These are phyloP conservation scores for Laterallus jamaicensis DNA, from an alignment of 2,113 vertebrate species.

Conservation along the genomic window DNA sequence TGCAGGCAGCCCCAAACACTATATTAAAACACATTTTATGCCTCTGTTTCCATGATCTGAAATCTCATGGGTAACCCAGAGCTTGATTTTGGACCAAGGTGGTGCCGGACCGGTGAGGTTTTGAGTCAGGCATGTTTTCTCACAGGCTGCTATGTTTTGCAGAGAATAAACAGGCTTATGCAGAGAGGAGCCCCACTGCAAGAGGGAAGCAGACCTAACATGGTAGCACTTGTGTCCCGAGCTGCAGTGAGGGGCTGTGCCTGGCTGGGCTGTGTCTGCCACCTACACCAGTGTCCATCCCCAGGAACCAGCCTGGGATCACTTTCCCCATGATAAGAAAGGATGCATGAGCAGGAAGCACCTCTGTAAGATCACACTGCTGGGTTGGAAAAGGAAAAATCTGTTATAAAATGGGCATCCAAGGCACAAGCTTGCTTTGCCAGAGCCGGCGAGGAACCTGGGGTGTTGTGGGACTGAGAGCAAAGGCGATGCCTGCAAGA, in stretches of 20 bases:
- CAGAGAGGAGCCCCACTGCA: background rate
- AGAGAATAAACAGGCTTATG: background rate
- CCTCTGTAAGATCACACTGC: fast-evolving
- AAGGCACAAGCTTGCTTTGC: background rate
- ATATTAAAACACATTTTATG: background rate
- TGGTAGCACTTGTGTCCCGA: background rate
- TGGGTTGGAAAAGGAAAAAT: background rate
- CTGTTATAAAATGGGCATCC: background rate
- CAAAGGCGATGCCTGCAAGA: background rate
- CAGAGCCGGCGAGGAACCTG: background rate
- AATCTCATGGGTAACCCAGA: fast-evolving
- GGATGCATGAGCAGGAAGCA: background rate
- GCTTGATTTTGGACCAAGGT: background rate
- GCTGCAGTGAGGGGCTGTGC: background rate
- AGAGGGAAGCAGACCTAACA: background rate
- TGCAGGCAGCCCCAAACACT: background rate
- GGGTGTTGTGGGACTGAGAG: background rate
- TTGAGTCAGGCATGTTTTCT: background rate
- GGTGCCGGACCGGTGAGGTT: fast-evolving
- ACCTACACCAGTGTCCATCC: background rate
- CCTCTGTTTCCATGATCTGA: background rate
- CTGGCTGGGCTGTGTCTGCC: background rate
- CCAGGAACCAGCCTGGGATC: background rate
- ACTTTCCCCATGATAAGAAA: background rate
- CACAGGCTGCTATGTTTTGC: background rate